Evolutionary conservation across 2,797 vertebrate species (phyloP), one percentile per base, ranked within the genome.

Genomic region (Chelidonichthys spinosus): DNA sequence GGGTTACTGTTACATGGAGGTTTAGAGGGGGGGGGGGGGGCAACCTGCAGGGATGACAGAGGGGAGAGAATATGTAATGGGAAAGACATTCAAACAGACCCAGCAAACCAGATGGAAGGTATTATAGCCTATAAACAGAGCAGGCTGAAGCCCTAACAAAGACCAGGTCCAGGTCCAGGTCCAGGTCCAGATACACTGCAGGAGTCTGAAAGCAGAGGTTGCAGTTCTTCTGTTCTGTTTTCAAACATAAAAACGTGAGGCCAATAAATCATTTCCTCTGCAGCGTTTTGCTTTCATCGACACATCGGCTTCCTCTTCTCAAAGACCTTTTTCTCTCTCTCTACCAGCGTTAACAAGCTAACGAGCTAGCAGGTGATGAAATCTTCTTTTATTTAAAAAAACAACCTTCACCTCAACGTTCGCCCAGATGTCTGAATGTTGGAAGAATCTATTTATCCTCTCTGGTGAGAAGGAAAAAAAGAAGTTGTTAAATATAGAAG

Each of bases 1-100:
- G 78, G 84, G 90, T 90, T 84, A 91, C 72, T 85, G 86, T 84
- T 77, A 87, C 85, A 67, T 9, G 7, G 32, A 13, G 3, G 75
- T 70, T 81, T 25, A 15, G n/a, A 1, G 35, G 10, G 6, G 49
- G 11, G 36, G 8, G 7, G 35, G 33, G 43, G n/a, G 56, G 64
- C 33, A 50, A 71, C 59, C 63, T 76, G 70, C 72, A 76, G 72
- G 53, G 74, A 64, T 17, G 36, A 74, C 73, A 46, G 71, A 65
- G 64, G 61, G 61, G 58, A 36, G 55, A 52, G 69, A 69, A 53
- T 68, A 72, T 79, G 54, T 58, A 63, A 50, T 13, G 56, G 35
- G 43, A 71, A 79, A 56, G 49, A 69, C 13, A 63, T 67, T 44
- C 66, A 60, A 67, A 60, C 0, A 2, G 58, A 18, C 4, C 6